A percentile compares a stretch with the other conserved stretches of the same genome.
phyloP scores from a whole-genome alignment of 1,140 invertebrate genomes.

The Drosophila kohkoa region DNA sequence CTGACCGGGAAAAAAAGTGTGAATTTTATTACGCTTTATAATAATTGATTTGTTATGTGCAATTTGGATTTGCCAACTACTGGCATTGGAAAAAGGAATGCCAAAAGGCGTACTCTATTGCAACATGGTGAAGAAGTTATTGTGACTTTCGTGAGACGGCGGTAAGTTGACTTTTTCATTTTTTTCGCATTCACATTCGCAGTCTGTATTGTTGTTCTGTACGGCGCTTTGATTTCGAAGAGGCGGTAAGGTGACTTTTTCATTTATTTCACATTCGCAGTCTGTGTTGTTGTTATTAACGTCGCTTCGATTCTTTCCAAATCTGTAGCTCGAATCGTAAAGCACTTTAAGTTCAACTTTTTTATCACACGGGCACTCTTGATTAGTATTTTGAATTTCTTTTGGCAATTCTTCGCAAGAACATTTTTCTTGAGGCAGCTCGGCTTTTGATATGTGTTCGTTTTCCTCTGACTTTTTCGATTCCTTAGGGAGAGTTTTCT shows the following conservation, averaged over 20 bases:
- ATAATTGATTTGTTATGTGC: neutral
- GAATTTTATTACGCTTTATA: neutral
- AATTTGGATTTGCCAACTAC: neutral
- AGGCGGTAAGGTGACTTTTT: neutral
- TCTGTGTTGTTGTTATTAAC: neutral
- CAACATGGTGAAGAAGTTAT: conserved; percentile 27
- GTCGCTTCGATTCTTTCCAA: conserved; percentile 3
- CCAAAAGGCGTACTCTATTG: neutral
- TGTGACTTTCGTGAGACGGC: neutral
- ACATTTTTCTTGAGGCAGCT: neutral
- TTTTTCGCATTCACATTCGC: neutral
- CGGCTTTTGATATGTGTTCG: neutral
- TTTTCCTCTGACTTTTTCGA: neutral
- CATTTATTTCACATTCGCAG: neutral
- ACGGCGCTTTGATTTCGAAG: too few species aligned
- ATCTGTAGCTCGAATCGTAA: conserved; percentile 40
- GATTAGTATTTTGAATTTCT: neutral
- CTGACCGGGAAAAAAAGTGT: neutral
- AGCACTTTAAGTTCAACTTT: conserved; percentile 35
- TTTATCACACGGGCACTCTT: neutral
- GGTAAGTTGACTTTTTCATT: neutral
- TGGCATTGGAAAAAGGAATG: neutral
- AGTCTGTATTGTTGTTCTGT: too few species aligned
- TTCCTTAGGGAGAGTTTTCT: neutral
- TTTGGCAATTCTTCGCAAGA: neutral